Evolutionary conservation across 2,797 vertebrate species (phyloP).

Genomic region (Lepus townsendii): DNA sequence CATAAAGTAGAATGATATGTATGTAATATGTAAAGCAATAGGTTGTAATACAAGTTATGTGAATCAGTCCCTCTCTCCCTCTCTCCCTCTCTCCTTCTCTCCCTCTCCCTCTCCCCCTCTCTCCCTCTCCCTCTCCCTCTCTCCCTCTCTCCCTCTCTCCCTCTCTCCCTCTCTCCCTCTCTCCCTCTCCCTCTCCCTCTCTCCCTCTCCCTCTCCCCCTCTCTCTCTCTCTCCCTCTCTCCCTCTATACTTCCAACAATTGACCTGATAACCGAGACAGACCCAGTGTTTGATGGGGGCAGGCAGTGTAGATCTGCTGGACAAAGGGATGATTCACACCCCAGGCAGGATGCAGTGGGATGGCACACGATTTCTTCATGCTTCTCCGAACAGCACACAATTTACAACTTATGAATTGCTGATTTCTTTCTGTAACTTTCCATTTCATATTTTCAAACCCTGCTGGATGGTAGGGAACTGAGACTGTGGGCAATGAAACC

Average conservation of each 20-base stretch:
- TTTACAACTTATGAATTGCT: neutral
- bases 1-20: neutral
- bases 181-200: fast-evolving
- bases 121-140: too few relatives aligned
- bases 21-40: neutral
- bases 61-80: neutral
- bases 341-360: neutral
- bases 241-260: neutral
- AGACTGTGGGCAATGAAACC: neutral
- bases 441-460: neutral
- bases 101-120: too few relatives aligned
- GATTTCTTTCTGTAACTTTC: neutral
- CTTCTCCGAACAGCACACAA: neutral
- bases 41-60: neutral
- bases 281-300: neutral
- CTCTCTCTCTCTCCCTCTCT: too few relatives aligned
- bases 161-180: too few relatives aligned
- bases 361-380: neutral
- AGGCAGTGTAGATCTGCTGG: neutral
- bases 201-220: too few relatives aligned
- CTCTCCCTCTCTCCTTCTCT: too few relatives aligned
- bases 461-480: neutral
- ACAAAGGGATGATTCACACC: neutral
- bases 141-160: neutral
- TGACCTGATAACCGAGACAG: neutral